Evolutionary conservation across 2,888 invertebrate species (phyloP).

Genomic region (Exephanes ischioxanthus): DNA sequence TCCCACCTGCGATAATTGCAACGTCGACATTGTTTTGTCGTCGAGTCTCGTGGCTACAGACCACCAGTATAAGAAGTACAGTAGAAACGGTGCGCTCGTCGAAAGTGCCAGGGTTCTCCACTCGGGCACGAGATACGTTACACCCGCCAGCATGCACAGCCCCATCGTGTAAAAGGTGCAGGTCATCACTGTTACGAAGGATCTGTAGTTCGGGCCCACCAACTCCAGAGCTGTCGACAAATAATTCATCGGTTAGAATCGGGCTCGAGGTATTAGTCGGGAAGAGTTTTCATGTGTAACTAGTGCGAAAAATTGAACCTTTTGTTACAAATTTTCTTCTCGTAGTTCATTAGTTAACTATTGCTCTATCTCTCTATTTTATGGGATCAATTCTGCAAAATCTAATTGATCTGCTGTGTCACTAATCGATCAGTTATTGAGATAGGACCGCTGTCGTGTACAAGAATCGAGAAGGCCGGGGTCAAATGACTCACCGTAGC

Average conservation of each 20-base stretch:
- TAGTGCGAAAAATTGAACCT: not conserved
- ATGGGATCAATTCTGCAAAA: too few species aligned
- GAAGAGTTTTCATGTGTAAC: not conserved
- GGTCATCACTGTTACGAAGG: constrained; percentile 96
- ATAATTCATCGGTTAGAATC: constrained; percentile 36
- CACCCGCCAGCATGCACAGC: constrained; percentile 92
- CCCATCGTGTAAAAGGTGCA: constrained; percentile 96
- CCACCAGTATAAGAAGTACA: constrained; percentile 94
- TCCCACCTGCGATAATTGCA: constrained; percentile 26
- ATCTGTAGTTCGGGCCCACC: constrained; percentile 96
- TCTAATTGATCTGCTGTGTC: too few species aligned
- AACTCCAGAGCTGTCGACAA: constrained; percentile 92
- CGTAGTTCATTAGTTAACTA: not conserved
- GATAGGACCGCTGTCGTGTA: too few species aligned
- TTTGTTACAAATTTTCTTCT: not conserved
- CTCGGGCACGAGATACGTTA: constrained; percentile 94
- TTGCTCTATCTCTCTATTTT: not conserved
- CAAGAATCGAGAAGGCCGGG: too few species aligned
- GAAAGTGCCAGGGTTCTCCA: constrained; percentile 93
- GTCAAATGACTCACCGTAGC: too few species aligned
- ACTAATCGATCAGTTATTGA: too few species aligned
- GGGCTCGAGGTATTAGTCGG: not conserved
- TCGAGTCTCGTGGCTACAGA: constrained; percentile 77
- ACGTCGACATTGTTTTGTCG: constrained; percentile 8
- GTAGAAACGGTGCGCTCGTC: constrained; percentile 94